phyloP scores from a whole-genome alignment of 2,113 vertebrate species.

The Macquaria australasica region DNA sequence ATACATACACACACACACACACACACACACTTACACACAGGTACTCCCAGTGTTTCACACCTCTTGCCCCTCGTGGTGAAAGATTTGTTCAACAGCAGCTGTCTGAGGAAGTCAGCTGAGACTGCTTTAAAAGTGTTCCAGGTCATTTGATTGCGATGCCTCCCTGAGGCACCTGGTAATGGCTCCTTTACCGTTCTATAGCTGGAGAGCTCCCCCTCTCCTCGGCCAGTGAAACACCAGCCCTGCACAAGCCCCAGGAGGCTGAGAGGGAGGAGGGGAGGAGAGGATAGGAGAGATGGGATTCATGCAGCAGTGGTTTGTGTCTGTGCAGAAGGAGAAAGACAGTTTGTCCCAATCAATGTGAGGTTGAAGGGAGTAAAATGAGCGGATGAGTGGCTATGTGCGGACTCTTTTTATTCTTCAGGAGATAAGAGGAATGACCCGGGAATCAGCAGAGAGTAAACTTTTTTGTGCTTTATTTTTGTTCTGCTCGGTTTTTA shows the following conservation, averaged over 20 bases:
- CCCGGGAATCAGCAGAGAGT: not conserved
- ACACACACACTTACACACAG: not conserved
- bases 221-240: constrained; percentile 51
- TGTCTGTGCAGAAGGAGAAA: constrained; percentile 22
- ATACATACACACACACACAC: not conserved
- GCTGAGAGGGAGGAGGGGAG: constrained; percentile 13
- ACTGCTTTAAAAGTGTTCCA: constrained; percentile 80
- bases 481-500: not conserved
- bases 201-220: constrained; percentile 65
- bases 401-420: constrained; percentile 11
- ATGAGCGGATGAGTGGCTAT: constrained; percentile 12
- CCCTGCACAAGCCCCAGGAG: constrained; percentile 53
- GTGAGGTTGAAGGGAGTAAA: constrained; percentile 21
- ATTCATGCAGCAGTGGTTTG: constrained; percentile 40
- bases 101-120: constrained; percentile 76
- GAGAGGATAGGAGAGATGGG: constrained; percentile 27
- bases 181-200: constrained; percentile 78
- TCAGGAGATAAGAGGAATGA: not conserved
- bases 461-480: not conserved
- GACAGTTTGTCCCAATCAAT: constrained; percentile 50
- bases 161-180: constrained; percentile 78
- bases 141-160: constrained; percentile 80
- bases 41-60: not conserved
- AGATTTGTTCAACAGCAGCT: constrained; percentile 78
- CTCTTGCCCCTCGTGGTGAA: constrained; percentile 35